Base-by-base conservation (phyloP, 2,888 invertebrate genomes). In the Scaptomyza caliginosa region DNA sequence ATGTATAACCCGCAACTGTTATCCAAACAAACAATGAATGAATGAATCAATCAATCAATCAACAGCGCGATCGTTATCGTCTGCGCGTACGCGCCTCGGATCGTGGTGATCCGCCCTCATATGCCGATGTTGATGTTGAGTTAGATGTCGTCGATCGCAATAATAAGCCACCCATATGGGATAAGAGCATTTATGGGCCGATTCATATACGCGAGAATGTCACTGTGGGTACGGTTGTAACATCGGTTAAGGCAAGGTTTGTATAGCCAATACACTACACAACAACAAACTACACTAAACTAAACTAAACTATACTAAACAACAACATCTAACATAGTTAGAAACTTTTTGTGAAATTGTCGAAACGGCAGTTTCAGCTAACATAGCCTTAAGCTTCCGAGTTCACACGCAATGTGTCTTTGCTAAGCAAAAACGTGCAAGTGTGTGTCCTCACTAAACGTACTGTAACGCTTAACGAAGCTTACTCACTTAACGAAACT, bases 191-290 rank as follows among this genome's bases (percentile, higher is more conserved):
- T 94, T 97, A 98, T 95, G 97, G 98, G 94, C 97, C 97, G 94
- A 97, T 97, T 94, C 96, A 96, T 95, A 96, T 98, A 95, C 96
- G 96, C 95, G 98, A 98, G 96, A 98, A 98, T 96, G 97, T 97
- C 95, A 97, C 97, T 95, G 97, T 98, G 95, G 97, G 98, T 95
- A 97, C 97, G 93, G 96, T 96, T 95, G 97, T 98, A 95, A 97
- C 97, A 94, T 96, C 97, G 94, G 96, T 98, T 93, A 97, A 97
- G 96, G 98, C 98, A 94, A 97, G 97, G 97, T 96, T 96, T 95
- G 96, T 96, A 96, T 96, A 79, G 92, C 90, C 74, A 78, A 73
- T 21, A 66, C 56, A 67, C 64, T n/a, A 32, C 10, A 26, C 10
- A 26, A 30, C 30, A 11, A 8, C n/a, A n/a, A n/a, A n/a, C n/a